These are phyloP conservation scores for Pipra filicauda DNA, from an alignment of 2,113 vertebrate genomes.

Conservation along the genomic window DNA sequence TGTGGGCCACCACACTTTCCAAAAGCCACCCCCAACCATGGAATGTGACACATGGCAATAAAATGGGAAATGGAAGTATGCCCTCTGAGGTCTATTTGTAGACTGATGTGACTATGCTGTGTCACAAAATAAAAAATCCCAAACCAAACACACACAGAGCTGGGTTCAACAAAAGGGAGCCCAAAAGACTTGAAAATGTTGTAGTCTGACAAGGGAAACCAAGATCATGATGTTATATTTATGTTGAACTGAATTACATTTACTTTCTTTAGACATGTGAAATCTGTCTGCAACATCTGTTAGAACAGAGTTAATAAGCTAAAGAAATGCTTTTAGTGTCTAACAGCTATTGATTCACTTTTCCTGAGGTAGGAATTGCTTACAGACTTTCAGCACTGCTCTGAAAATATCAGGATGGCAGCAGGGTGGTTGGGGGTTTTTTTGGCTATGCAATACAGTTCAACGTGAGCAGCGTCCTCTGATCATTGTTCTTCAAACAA, in stretches of 20 bases:
- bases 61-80: not conserved
- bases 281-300: not conserved
- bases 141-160: not conserved
- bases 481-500: not conserved
- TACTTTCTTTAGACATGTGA: not conserved
- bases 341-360: not conserved
- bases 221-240: not conserved
- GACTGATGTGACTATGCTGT: not conserved
- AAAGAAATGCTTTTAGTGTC: not conserved
- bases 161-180: not conserved
- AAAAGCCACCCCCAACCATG: not conserved
- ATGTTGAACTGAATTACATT: not conserved
- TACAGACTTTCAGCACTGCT: not conserved
- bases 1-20: not conserved
- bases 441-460: rapidly evolving
- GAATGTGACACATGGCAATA: not conserved
- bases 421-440: not conserved
- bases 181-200: not conserved
- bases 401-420: not conserved
- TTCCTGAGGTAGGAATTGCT: not conserved
- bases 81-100: not conserved
- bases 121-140: not conserved
- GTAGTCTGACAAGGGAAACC: not conserved
- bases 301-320: not conserved
- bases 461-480: not conserved